phyloP scores from a whole-genome alignment of 1,140 invertebrate genomes.

The Theocolax elegans region DNA sequence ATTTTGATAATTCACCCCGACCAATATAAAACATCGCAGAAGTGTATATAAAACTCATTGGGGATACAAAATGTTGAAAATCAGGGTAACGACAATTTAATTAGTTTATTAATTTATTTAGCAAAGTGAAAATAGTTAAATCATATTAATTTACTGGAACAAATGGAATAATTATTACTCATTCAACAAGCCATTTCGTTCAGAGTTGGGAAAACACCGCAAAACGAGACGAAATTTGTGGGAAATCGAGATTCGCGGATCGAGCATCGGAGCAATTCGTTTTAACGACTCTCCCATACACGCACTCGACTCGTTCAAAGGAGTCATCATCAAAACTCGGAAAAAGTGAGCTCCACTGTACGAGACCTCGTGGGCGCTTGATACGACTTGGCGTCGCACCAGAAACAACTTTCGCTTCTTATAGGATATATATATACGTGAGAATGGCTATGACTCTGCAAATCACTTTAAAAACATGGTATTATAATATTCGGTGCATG shows the following conservation, averaged over 20 bases:
- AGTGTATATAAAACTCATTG: no score
- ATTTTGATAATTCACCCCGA: no score
- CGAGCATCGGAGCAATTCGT: background rate
- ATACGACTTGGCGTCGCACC: conserved; percentile 35
- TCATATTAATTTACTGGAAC: background rate
- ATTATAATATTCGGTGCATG: conserved; percentile 16
- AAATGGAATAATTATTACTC: background rate
- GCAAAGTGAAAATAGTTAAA: background rate
- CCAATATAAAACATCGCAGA: no score
- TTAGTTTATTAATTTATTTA: background rate
- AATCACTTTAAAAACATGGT: conserved; percentile 30
- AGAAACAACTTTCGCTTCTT: conserved; percentile 32
- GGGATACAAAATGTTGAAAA: no score
- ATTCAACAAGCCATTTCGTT: background rate
- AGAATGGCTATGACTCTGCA: background rate
- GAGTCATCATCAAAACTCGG: conserved; percentile 6
- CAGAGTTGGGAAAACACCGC: background rate
- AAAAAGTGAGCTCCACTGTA: no score
- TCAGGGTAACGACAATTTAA: no score
- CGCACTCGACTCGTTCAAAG: background rate
- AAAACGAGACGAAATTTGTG: background rate
- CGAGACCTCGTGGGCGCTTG: background rate
- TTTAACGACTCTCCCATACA: background rate
- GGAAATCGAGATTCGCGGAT: background rate
- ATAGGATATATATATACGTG: background rate